Evolutionary conservation across 2,888 invertebrate genomes (phyloP).

Genomic region (Tillus elongatus): DNA sequence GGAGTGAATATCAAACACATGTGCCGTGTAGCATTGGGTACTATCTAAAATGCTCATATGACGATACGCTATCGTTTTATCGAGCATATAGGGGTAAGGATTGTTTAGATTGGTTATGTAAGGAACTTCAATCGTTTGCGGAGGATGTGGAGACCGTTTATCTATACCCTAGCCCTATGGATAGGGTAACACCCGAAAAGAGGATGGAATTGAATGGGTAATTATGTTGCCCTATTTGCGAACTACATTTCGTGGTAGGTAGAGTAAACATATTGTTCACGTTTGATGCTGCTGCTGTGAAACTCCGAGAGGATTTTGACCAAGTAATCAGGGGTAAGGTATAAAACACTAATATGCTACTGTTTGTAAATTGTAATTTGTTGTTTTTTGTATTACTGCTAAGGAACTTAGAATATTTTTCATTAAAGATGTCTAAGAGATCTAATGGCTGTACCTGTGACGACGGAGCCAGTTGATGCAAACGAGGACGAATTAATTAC

Average conservation of each 20-base stretch:
- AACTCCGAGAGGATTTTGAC: no score
- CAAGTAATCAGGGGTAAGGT: no score
- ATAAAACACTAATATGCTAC: no score
- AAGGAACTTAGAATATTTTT: no score
- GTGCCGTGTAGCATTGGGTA: constrained; percentile 11
- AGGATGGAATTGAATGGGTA: constrained; percentile 7
- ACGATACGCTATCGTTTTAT: constrained; percentile 12
- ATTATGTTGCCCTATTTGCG: constrained; percentile 13
- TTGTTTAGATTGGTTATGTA: constrained; percentile 13
- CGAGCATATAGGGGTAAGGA: constrained; percentile 12
- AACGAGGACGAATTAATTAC: no score
- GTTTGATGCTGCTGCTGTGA: no score
- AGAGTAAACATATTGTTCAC: constrained; percentile 9
- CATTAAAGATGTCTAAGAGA: no score
- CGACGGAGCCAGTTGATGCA: no score
- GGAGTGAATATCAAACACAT: constrained; percentile 10
- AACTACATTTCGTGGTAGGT: constrained; percentile 6
- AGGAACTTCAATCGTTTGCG: constrained; percentile 10
- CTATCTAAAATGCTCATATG: constrained; percentile 16
- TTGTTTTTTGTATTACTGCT: no score
- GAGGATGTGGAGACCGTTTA: constrained; percentile 15
- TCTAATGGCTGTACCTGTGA: no score
- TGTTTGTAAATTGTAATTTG: no score
- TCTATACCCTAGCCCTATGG: constrained; percentile 9
- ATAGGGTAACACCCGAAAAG: constrained; percentile 10